A percentile compares a stretch with the other conserved stretches of the same genome.
Evolutionary conservation across 2,113 vertebrate species (phyloP).

Genomic region (Seriola quinqueradiata): DNA sequence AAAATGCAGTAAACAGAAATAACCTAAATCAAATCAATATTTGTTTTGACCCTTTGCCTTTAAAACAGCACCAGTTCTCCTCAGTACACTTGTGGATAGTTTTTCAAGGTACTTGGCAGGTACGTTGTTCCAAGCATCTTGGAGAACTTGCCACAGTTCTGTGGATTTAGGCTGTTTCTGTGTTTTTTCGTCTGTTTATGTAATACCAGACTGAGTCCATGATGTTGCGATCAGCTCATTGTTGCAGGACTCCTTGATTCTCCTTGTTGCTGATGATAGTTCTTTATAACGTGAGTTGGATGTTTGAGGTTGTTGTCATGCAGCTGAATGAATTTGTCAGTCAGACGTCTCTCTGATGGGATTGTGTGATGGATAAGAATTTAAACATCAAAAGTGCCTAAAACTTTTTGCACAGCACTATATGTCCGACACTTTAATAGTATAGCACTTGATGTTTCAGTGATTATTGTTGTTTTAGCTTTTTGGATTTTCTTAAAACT

Average conservation of each 20-base stretch:
- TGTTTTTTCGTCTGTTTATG: neutral
- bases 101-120: neutral
- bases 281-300: neutral
- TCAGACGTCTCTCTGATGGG: neutral
- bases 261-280: neutral
- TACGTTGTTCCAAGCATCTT: neutral
- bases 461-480: constrained; percentile 1
- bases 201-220: neutral
- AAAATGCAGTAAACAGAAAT: neutral
- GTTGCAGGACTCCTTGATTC: neutral
- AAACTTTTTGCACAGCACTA: neutral
- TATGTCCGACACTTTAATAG: neutral
- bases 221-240: neutral
- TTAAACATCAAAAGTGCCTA: neutral
- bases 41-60: neutral
- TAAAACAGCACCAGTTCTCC: neutral
- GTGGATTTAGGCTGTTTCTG: neutral
- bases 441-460: neutral
- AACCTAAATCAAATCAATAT: neutral
- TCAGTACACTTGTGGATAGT: neutral
- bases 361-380: neutral
- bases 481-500: neutral
- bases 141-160: neutral
- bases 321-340: neutral
- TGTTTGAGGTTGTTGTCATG: neutral